A percentile compares a stretch with the other conserved stretches of the same genome.
phyloP scores from a whole-genome alignment of 2,113 vertebrate species.

The Climacteris rufus region DNA sequence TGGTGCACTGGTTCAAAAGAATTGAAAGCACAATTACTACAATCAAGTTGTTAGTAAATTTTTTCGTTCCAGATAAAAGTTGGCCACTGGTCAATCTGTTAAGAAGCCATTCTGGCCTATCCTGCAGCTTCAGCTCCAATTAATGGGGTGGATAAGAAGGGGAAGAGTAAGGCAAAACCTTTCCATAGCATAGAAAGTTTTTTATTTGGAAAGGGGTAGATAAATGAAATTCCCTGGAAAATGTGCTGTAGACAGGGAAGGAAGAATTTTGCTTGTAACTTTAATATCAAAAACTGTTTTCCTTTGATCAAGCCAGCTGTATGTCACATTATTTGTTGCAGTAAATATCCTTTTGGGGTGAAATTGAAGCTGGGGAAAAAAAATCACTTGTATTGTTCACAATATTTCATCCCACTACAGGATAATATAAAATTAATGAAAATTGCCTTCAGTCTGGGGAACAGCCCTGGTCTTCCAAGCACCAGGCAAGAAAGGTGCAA shows the following conservation, averaged over 20 bases:
- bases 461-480: neutral
- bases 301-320: neutral
- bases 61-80: neutral
- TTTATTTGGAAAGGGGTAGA: neutral
- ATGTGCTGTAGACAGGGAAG: neutral
- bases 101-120: neutral
- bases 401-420: neutral
- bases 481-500: neutral
- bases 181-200: neutral
- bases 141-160: neutral
- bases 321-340: neutral
- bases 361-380: neutral
- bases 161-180: neutral
- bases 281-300: conserved; percentile 3
- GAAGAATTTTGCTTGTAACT: conserved; percentile 1
- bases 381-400: neutral
- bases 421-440: neutral
- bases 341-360: neutral
- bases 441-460: neutral
- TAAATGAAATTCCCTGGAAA: neutral
- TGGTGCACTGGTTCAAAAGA: neutral
- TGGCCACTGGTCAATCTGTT: neutral
- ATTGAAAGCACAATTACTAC: conserved; percentile 1
- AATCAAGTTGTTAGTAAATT: neutral
- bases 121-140: neutral